Percentiles rank a stretch among this genome's conserved stretches.
These are phyloP conservation scores for Tachypleus tridentatus DNA, from an alignment of 1,140 invertebrate genomes.

Conservation along the genomic window DNA sequence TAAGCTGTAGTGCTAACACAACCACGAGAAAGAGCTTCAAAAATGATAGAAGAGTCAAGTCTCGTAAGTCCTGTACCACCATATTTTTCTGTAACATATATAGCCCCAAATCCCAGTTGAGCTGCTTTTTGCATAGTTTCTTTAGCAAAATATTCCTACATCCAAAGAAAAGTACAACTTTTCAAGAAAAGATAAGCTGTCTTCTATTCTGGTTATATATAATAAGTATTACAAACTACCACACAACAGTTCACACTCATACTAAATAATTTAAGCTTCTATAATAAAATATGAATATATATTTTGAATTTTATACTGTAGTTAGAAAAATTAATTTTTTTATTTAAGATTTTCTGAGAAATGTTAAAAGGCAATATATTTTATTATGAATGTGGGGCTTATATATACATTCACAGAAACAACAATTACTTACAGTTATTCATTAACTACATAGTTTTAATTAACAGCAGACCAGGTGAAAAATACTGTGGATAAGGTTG, in stretches of 20 bases:
- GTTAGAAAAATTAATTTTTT: too few relatives aligned
- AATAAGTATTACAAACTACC: constrained; percentile 1
- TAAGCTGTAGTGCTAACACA: constrained; percentile 49
- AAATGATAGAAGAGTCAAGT: constrained; percentile 47
- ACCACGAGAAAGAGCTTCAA: constrained; percentile 49
- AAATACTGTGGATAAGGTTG: too few relatives aligned
- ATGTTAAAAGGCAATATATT: too few relatives aligned
- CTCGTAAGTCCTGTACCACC: constrained; percentile 45
- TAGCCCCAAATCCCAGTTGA: constrained; percentile 46
- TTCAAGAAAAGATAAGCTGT: constrained; percentile 1
- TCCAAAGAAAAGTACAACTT: not conserved
- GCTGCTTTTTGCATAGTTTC: constrained; percentile 37
- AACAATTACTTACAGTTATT: too few relatives aligned
- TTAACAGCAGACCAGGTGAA: too few relatives aligned
- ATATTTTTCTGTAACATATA: constrained; percentile 43
- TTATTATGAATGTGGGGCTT: too few relatives aligned
- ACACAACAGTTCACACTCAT: not conserved
- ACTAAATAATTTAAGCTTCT: constrained; percentile 10
- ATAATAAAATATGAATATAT: not conserved
- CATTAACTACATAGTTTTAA: too few relatives aligned
- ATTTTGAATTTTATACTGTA: too few relatives aligned
- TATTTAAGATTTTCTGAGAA: too few relatives aligned
- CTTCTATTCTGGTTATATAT: not conserved
- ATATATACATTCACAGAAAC: too few relatives aligned
- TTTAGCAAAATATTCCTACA: constrained; percentile 35